Percentiles rank a stretch among this genome's conserved stretches.
Conservation (phyloP, 1,140 invertebrate species). For the Euura lappo region DNA sequence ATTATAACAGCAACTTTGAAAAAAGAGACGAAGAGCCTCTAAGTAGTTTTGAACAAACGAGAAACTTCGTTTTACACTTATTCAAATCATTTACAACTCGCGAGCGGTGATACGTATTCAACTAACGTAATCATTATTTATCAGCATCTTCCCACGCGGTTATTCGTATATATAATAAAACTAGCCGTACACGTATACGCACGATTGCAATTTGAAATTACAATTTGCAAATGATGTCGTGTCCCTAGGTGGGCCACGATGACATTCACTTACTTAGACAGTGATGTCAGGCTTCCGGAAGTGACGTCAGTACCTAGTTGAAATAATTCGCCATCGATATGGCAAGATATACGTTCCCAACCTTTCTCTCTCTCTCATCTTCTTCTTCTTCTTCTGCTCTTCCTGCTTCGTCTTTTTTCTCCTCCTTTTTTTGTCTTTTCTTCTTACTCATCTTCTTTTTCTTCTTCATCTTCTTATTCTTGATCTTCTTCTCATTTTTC, state of each 20-base stretch:
- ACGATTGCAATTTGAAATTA: neutral
- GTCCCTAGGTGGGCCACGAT: neutral
- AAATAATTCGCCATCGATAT: neutral
- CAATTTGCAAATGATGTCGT: slow-evolving; percentile 1
- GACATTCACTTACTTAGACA: neutral
- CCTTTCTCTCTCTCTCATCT: too few relatives aligned
- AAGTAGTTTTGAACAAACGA: too few relatives aligned
- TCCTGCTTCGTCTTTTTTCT: too few relatives aligned
- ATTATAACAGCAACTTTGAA: too few relatives aligned
- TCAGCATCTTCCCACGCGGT: neutral
- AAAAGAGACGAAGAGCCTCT: too few relatives aligned
- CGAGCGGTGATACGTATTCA: too few relatives aligned
- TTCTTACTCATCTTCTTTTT: too few relatives aligned
- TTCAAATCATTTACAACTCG: too few relatives aligned
- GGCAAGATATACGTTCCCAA: neutral
- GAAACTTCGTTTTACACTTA: too few relatives aligned
- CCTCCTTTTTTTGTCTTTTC: too few relatives aligned
- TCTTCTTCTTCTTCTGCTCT: too few relatives aligned
- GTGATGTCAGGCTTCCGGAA: neutral
- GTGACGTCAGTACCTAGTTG: neutral
- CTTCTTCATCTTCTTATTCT: neutral
- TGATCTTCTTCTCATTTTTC: slow-evolving; percentile 9
- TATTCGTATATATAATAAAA: neutral
- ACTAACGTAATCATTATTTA: neutral
- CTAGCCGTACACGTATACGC: neutral